Conservation (phyloP, 2,888 invertebrate genomes). For the Tillus elongatus region DNA sequence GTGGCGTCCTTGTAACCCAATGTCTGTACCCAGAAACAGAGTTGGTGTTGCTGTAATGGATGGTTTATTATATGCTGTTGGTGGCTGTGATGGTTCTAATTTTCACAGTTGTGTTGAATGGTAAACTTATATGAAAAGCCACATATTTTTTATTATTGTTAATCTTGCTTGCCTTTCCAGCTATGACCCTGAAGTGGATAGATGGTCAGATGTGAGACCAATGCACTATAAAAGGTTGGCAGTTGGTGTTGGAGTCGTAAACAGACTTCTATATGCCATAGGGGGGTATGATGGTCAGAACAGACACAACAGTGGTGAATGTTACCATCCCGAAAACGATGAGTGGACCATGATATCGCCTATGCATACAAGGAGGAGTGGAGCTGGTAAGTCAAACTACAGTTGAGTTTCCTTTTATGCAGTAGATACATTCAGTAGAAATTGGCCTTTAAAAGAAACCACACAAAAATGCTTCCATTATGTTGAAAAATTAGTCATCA, state of each 20-base stretch:
- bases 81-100: constrained; percentile 77
- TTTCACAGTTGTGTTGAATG: constrained; percentile 86
- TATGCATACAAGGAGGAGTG: constrained; percentile 72
- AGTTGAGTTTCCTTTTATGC: constrained; percentile 9
- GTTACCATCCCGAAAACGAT: constrained; percentile 89
- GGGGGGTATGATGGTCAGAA: constrained; percentile 82
- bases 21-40: constrained; percentile 81
- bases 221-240: constrained; percentile 75
- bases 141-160: background rate
- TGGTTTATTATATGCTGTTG: constrained; percentile 81
- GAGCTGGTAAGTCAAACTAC: constrained; percentile 57
- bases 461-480: too few species aligned
- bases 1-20: constrained; percentile 80
- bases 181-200: constrained; percentile 78
- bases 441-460: too few species aligned
- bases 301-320: constrained; percentile 71
- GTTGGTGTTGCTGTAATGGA: constrained; percentile 94
- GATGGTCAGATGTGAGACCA: constrained; percentile 66
- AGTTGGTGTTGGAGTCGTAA: constrained; percentile 68
- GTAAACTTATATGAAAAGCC: constrained; percentile 44
- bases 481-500: constrained; percentile 4
- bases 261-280: constrained; percentile 62
- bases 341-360: constrained; percentile 75
- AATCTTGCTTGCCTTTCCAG: too few species aligned
- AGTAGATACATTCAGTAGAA: background rate